These are phyloP conservation scores for Schizothorax lantsangensis DNA, from an alignment of 2,797 vertebrate genomes.

Conservation along the genomic window DNA sequence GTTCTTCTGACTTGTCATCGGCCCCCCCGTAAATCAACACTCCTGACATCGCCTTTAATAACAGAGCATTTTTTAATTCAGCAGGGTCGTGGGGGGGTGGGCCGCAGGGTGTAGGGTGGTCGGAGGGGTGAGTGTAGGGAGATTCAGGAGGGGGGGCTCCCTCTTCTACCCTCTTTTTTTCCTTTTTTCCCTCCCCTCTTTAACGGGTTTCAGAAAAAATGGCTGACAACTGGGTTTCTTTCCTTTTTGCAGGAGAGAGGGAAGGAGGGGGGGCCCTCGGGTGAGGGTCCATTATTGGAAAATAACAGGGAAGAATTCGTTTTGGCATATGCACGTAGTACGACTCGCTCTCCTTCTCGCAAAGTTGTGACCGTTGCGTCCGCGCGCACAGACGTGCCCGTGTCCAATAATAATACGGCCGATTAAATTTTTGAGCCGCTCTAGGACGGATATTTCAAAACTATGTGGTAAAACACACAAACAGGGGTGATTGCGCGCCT, in stretches of 20 bases:
- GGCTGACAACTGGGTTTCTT: conserved; percentile 56
- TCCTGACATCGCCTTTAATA: conserved; percentile 83
- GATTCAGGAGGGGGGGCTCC: conserved; percentile 24
- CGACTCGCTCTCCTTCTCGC: conserved; percentile 11
- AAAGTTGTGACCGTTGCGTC: conserved; percentile 39
- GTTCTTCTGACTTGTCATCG: conserved; percentile 84
- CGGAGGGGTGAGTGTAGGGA: conserved; percentile 14
- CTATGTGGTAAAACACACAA: conserved; percentile 63
- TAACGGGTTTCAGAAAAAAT: conserved; percentile 47
- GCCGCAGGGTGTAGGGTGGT: conserved; percentile 13
- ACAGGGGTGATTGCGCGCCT: conserved; percentile 58
- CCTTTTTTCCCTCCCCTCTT: conserved; percentile 43
- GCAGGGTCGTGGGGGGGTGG: conserved; percentile 66
- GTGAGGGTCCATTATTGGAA: conserved; percentile 62
- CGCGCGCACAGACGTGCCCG: conserved; percentile 45
- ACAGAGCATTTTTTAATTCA: conserved; percentile 84
- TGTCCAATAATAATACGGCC: conserved; percentile 49
- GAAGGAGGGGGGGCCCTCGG: conserved; percentile 23
- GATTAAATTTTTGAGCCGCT: conserved; percentile 20
- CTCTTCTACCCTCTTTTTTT: conserved; percentile 16
- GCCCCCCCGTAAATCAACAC: conserved; percentile 83
- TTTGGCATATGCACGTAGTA: conserved; percentile 41
- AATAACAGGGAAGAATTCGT: conserved; percentile 54
- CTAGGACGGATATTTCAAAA: conserved; percentile 57
- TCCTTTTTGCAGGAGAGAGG: conserved; percentile 32